Evolutionary conservation across 2,797 vertebrate species (phyloP).

Genomic region (Gymnopithys bicolor): DNA sequence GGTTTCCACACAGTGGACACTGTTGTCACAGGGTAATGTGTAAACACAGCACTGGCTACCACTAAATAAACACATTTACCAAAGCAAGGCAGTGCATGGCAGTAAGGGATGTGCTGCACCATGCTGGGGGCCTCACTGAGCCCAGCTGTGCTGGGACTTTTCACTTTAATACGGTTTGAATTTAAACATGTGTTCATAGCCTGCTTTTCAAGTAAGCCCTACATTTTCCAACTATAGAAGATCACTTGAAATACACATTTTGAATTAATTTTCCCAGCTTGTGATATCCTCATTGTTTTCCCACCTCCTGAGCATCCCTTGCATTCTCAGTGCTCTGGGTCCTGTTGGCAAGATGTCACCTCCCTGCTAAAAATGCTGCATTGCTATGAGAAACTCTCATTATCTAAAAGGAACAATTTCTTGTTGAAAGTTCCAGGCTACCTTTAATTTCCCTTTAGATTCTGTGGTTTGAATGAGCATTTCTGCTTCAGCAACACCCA

Average conservation of each 20-base stretch:
- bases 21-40: background rate
- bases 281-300: background rate
- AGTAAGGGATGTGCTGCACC: accelerated
- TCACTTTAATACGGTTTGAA: background rate
- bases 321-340: background rate
- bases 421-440: background rate
- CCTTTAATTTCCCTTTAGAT: background rate
- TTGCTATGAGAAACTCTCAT: background rate
- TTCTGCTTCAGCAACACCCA: background rate
- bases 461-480: background rate
- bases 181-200: background rate
- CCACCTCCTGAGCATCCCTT: background rate
- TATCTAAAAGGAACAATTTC: background rate
- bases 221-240: background rate
- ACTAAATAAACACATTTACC: background rate
- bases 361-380: background rate
- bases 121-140: accelerated
- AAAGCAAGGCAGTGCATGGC: background rate
- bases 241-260: background rate
- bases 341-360: background rate
- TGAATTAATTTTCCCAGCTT: background rate
- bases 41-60: background rate
- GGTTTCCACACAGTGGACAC: background rate
- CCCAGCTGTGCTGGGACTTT: background rate
- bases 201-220: background rate